Evolutionary conservation across 2,113 vertebrate species (phyloP), one percentile per base, ranked within the genome.

Genomic region (Regulus satrapa): DNA sequence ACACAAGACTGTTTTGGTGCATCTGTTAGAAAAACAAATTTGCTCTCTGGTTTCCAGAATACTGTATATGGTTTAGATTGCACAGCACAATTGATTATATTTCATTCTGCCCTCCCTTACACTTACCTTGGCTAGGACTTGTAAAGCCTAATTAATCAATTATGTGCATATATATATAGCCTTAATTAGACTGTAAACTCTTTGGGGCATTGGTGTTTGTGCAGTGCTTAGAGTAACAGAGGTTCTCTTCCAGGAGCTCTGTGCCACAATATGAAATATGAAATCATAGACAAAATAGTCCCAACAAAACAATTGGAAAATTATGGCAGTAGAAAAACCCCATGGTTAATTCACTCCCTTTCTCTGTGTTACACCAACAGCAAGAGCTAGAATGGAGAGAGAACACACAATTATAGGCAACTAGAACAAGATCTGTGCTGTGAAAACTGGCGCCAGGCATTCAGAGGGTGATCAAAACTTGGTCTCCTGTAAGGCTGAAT

Each of bases 111-210:
- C 34, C 55, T 77, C 34, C 38, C 38, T 86, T 68, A 69, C 31
- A 45, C 31, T 52, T 89, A 77, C 32, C 15, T 80, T 3, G 1
- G 12, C 21, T 80, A 67, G 28, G 56, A 92, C 18, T 87, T 84
- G 28, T 49, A 89, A 88, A 24, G 32, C 34, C 85, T 90, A 95
- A 85, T 88, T 90, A 91, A 91, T 84, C 73, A 86, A 54, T 74
- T 49, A 69, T 21, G 26, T 79, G 32, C 46, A 49, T 80, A 78
- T 49, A 49, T 80, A 78, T 90, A 84, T 12, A 87, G 36, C 14
- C 52, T 94, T 92, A 86, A 87, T 92, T 68, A 89, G 64, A 63
- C 24, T 72, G 56, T 11, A 92, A 85, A 54, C 10, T 82, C 69
- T 87, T 87, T 52, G 40, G 48, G 34, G 29, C 1, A 0, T 14